Percentiles rank a stretch among this genome's conserved stretches.
Conservation (phyloP, 2,888 invertebrate species). For the Andrena marginata region DNA sequence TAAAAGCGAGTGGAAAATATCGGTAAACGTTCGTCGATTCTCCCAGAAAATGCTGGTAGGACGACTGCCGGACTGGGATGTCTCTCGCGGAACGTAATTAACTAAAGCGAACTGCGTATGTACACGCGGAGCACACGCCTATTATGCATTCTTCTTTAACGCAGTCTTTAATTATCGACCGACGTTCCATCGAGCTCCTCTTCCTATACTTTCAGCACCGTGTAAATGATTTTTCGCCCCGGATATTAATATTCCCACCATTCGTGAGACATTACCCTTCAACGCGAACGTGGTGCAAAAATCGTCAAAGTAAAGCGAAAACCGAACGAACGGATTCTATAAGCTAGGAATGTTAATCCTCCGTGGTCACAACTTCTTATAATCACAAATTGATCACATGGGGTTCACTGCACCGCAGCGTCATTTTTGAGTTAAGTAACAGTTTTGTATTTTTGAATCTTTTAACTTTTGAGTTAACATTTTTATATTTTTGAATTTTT, state of each 20-base stretch:
- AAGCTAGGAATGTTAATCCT: no score
- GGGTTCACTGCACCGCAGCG: no score
- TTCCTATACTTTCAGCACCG: slow-evolving; percentile 32
- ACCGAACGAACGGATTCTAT: no score
- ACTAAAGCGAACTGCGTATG: slow-evolving; percentile 23
- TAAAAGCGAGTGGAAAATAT: slow-evolving; percentile 17
- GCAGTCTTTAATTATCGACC: slow-evolving; percentile 58
- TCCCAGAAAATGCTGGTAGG: slow-evolving; percentile 39
- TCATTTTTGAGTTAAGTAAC: no score
- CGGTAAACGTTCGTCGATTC: not conserved
- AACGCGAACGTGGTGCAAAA: not conserved
- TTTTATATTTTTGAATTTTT: no score
- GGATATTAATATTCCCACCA: slow-evolving; percentile 48
- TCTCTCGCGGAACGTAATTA: slow-evolving; percentile 50
- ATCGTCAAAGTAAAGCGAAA: no score
- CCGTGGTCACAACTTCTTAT: no score
- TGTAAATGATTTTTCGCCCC: slow-evolving; percentile 40
- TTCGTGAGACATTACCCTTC: slow-evolving; percentile 32
- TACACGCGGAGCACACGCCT: slow-evolving; percentile 15
- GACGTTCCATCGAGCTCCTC: slow-evolving; percentile 25
- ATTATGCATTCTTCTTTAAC: slow-evolving; percentile 48
- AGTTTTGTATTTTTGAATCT: no score
- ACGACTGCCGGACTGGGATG: slow-evolving; percentile 23
- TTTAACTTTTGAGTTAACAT: no score
- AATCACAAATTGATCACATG: no score